Conservation (phyloP, 2,113 vertebrate species). For the Lethenteron camtschaticum region DNA sequence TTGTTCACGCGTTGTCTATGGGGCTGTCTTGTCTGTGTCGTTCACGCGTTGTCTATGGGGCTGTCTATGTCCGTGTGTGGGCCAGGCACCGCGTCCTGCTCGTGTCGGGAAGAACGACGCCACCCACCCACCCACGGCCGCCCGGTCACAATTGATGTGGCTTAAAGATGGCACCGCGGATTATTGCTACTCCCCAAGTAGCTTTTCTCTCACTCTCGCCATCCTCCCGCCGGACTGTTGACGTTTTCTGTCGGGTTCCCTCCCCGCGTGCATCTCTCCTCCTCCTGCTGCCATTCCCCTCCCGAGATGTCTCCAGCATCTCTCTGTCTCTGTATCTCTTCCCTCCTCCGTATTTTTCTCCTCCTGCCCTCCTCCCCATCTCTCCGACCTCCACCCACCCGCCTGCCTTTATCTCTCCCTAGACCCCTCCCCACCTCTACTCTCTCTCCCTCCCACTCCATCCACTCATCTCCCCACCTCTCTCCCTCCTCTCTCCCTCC, state of each 20-base stretch:
- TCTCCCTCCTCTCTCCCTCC: neutral
- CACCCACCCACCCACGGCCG: too few species aligned
- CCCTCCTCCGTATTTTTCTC: neutral
- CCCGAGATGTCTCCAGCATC: neutral
- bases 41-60: too few species aligned
- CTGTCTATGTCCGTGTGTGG: too few species aligned
- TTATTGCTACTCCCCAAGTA: neutral
- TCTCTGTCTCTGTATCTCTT: neutral
- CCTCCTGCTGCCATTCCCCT: neutral
- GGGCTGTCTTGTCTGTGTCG: too few species aligned
- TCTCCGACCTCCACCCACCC: neutral
- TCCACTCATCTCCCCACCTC: neutral
- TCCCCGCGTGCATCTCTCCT: neutral
- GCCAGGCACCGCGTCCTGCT: too few species aligned
- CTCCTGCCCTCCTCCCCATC: neutral
- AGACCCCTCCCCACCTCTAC: neutral
- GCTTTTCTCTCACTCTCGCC: neutral
- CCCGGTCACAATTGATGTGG: too few species aligned
- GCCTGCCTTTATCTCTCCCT: neutral
- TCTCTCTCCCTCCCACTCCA: neutral
- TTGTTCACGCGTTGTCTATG: too few species aligned
- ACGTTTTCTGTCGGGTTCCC: neutral
- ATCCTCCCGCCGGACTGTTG: neutral
- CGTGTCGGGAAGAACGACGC: too few species aligned
- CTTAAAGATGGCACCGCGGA: too few species aligned